These are phyloP conservation scores for Dorcus hopei DNA, from an alignment of 2,888 invertebrate genomes.

Conservation along the genomic window DNA sequence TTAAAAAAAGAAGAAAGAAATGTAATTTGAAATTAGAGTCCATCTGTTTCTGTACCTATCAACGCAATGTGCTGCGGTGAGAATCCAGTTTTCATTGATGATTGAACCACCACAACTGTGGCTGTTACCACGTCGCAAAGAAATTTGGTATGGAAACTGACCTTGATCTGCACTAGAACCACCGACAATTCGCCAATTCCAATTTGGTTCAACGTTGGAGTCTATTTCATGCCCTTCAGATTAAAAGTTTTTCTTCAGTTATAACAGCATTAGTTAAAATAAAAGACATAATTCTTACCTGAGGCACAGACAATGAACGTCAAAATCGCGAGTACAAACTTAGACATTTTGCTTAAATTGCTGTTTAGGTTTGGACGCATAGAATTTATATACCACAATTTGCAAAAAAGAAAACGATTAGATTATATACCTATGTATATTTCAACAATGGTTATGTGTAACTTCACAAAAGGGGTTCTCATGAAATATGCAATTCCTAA, in stretches of 20 bases:
- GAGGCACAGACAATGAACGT: neutral
- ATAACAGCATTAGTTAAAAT: neutral
- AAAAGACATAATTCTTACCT: neutral
- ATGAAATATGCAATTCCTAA: no score
- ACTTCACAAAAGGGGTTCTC: no score
- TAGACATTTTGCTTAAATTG: slow-evolving; percentile 1
- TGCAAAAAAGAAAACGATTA: no score
- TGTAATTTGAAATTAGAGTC: no score
- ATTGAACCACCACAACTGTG: slow-evolving; percentile 19
- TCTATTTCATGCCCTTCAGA: slow-evolving; percentile 2
- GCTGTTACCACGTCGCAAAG: slow-evolving; percentile 7
- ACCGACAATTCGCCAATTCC: slow-evolving; percentile 13
- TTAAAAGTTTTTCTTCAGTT: neutral
- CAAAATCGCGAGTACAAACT: neutral
- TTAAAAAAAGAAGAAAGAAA: neutral
- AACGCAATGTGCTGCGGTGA: slow-evolving; percentile 19
- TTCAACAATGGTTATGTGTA: no score
- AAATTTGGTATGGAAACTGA: slow-evolving; percentile 15
- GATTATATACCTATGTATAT: no score
- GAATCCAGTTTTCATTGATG: slow-evolving; percentile 8
- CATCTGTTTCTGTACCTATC: slow-evolving; percentile 5
- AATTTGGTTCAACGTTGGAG: slow-evolving; percentile 5
- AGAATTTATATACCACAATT: no score
- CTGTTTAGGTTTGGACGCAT: no score
- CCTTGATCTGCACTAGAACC: slow-evolving; percentile 6